These are phyloP conservation scores for Chloroceryle amazona DNA, from an alignment of 2,797 vertebrate genomes.

Conservation along the genomic window DNA sequence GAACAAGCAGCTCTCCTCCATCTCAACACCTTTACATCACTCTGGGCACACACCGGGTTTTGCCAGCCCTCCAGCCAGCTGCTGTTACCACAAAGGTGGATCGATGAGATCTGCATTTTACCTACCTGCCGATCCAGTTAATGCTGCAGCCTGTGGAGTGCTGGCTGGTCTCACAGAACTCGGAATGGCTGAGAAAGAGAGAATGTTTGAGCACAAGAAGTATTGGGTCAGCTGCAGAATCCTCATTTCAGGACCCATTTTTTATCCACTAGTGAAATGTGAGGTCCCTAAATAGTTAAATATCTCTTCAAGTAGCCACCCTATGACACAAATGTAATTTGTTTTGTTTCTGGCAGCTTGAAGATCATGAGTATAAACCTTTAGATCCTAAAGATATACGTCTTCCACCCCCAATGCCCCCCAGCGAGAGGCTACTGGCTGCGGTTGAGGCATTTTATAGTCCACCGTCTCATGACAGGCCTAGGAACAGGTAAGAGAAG, in stretches of 20 bases:
- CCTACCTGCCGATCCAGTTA: neutral
- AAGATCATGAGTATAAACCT: constrained; percentile 97
- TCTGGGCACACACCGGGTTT: neutral
- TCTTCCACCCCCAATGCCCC: constrained; percentile 97
- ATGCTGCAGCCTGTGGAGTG: neutral
- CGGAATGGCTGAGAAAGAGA: neutral
- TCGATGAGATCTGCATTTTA: neutral
- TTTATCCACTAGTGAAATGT: neutral
- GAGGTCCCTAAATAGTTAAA: neutral
- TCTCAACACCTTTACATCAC: neutral
- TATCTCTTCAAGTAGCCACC: neutral
- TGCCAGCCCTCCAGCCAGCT: neutral
- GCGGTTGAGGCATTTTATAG: constrained; percentile 99
- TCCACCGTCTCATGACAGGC: constrained; percentile 96
- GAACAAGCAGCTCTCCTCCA: neutral
- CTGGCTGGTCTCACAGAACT: neutral
- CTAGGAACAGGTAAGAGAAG: constrained; percentile 93
- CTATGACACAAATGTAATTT: neutral
- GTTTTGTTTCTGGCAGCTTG: constrained; percentile 84
- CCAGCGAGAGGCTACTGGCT: constrained; percentile 95
- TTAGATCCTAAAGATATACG: constrained; percentile 98
- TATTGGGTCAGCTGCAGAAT: neutral
- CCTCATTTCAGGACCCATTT: neutral
- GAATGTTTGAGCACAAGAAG: accelerated
- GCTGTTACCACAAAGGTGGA: neutral